These are phyloP conservation scores for Grammomys dolichurus DNA, from an alignment of 2,113 vertebrate genomes.

Conservation along the genomic window DNA sequence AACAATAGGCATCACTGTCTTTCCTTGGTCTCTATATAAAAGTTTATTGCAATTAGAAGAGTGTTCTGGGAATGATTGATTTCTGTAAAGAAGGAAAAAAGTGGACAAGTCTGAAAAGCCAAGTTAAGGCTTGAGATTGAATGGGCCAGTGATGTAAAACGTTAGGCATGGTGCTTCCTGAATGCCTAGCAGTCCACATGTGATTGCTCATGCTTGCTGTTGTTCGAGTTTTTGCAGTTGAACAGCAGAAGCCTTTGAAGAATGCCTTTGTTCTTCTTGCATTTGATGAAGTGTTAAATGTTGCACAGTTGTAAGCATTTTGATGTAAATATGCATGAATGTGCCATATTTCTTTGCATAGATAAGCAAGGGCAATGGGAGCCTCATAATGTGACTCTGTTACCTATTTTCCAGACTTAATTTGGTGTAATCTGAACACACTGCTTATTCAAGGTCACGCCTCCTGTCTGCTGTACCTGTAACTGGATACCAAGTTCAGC, in stretches of 20 bases:
- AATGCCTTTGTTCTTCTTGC: conserved; percentile 18
- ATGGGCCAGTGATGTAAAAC: neutral
- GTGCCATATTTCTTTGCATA: neutral
- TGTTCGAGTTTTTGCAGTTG: neutral
- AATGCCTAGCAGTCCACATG: rapidly evolving
- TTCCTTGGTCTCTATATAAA: neutral
- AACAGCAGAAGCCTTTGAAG: neutral
- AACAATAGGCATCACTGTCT: neutral
- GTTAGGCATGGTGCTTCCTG: neutral
- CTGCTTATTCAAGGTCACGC: neutral
- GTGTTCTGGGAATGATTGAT: neutral
- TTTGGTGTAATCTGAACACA: neutral
- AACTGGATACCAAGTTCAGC: neutral
- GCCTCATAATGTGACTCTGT: neutral
- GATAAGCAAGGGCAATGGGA: neutral
- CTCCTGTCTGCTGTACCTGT: neutral
- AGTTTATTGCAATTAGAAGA: neutral
- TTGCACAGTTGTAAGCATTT: neutral
- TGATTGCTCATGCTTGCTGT: neutral
- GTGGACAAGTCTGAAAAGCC: neutral
- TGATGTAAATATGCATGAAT: neutral
- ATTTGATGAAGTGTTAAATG: neutral
- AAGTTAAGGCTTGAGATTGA: neutral
- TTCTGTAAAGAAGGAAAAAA: neutral
- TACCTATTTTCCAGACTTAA: neutral